phyloP scores from a whole-genome alignment of 2,113 vertebrate species.

The Actenoides lindsayi region DNA sequence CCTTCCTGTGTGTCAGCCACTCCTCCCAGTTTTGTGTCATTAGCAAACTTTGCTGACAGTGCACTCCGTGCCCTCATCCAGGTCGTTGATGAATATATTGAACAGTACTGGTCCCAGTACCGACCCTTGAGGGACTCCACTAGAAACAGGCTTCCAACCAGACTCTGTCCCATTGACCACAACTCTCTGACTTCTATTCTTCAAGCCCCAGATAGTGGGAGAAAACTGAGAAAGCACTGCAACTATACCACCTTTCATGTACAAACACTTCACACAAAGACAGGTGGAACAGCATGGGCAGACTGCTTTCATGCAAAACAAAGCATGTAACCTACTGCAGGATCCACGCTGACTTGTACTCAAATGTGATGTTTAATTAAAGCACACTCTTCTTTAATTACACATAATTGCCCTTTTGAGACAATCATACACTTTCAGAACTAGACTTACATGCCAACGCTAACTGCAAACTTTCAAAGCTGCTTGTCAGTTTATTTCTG shows the following conservation, averaged over 20 bases:
- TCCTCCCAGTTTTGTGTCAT: no score
- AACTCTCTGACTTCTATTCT: no score
- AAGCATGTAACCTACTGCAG: neutral
- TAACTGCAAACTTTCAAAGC: neutral
- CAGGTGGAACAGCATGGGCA: neutral
- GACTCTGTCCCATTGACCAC: no score
- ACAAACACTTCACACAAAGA: neutral
- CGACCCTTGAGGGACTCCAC: no score
- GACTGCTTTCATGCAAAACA: neutral
- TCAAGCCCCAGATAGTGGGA: neutral
- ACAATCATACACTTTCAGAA: neutral
- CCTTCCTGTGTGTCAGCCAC: no score
- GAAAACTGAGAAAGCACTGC: neutral
- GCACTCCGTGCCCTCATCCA: no score
- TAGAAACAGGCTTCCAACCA: no score
- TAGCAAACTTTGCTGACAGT: no score
- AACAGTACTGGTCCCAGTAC: no score
- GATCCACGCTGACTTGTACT: neutral
- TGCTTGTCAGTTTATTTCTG: neutral
- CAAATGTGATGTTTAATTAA: neutral
- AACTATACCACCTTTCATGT: neutral
- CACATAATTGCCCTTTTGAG: neutral
- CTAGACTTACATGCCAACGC: neutral
- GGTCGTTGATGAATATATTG: no score
- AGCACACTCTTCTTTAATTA: neutral